These are phyloP conservation scores for Osedax fenrisi DNA, from an alignment of 2,888 invertebrate genomes.

Conservation along the genomic window DNA sequence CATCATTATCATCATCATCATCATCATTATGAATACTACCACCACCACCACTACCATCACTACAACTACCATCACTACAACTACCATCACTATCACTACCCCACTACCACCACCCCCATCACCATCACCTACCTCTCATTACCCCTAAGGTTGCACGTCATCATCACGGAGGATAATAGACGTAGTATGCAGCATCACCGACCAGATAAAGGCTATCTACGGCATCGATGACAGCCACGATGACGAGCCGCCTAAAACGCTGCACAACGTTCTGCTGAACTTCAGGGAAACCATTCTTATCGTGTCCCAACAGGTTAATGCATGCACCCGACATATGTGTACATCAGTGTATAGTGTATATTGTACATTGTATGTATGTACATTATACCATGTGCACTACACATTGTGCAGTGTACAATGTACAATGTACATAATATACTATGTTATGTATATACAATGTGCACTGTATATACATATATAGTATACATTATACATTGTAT, in stretches of 20 bases:
- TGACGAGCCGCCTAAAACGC: conserved; percentile 28
- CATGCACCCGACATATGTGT: no score
- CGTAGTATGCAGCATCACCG: conserved; percentile 29
- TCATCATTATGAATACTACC: neutral
- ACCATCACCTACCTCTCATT: neutral
- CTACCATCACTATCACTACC: neutral
- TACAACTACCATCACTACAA: neutral
- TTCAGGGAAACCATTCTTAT: conserved; percentile 28
- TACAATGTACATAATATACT: no score
- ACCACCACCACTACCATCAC: neutral
- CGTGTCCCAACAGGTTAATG: conserved; percentile 8
- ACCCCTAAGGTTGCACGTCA: neutral
- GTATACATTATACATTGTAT: no score
- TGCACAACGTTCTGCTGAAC: conserved; percentile 28
- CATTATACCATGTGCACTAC: no score
- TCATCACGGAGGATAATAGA: conserved; percentile 24
- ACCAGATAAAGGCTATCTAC: conserved; percentile 34
- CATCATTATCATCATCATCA: neutral
- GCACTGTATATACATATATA: no score
- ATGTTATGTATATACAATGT: no score
- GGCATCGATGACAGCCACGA: conserved; percentile 1
- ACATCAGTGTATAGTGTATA: no score
- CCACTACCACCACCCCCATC: no score
- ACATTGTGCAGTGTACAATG: no score
- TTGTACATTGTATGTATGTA: no score